Base-by-base conservation (phyloP, 1,140 invertebrate species). In the Rhysida immarginata region DNA sequence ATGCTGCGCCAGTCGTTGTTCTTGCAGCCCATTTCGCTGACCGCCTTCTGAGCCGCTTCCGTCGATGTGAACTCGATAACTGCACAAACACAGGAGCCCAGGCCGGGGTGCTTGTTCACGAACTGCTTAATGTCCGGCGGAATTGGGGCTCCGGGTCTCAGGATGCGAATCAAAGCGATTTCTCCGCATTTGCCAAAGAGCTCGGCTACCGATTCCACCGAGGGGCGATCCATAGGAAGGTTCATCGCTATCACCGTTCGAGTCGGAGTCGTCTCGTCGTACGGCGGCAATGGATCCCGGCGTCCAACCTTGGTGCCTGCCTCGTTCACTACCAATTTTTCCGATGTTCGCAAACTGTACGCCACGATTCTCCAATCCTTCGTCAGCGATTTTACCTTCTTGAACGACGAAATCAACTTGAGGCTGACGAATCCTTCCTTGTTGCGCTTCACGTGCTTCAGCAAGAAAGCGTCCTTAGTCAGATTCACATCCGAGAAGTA, bases 401-500 rank as follows among this genome's bases (percentile, higher is more conserved):
- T 89, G 65, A 92, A 90, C 61, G 87, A 92, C 1, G 90, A 92
- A 52, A 95, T 91, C 41, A 96, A 73, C 69, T 96, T 96, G 5
- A 96, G 73, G 27, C 87, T 92, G 1, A 96, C 91, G 70, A 85
- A 96, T 11, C 93, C 92, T 69, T 93, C 88, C 68, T 93, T 94
- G 67, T 95, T 94, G 23, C 91, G 77, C 27, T 87, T 80, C 2
- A 96, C 90, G 69, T 96, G 91, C 69, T 96, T 96, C 29, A 96
- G 69, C 2, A 96, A 72, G 69, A 96, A 96, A 1, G 91, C 89
- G 67, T 96, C 91, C 69, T 94, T 95, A 1, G 88, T 80, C 56
- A 96, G 90, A 66, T 92, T 93, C 18, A 84, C 87, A 68, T 96
- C 90, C 55, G 88, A 91, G 68, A 96, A 95, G 69, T 95, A 95